A percentile compares a stretch with the other conserved stretches of the same genome.
phyloP scores from a whole-genome alignment of 2,888 invertebrate species.

The Portevinia maculata region DNA sequence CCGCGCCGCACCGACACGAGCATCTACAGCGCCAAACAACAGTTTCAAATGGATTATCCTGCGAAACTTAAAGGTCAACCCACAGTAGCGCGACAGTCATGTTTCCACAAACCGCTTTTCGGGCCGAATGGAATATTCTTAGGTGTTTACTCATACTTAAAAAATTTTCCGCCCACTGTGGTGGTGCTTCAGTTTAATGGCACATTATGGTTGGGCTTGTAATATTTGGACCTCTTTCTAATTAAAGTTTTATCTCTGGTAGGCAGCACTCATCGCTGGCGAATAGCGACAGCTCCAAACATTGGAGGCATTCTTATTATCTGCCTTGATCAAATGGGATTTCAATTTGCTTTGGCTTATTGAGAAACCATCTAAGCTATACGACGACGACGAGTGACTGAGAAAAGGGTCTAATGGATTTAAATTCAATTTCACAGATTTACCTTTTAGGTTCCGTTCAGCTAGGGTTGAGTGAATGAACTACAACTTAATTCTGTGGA shows the following conservation, averaged over 20 bases:
- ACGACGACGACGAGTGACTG: neutral
- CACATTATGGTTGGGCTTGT: neutral
- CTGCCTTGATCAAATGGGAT: conserved; percentile 53
- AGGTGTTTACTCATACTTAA: too few species aligned
- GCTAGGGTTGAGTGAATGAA: conserved; percentile 49
- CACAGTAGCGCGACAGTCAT: neutral
- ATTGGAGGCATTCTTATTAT: conserved; percentile 31
- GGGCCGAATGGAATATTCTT: too few species aligned
- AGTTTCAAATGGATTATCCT: conserved; percentile 63
- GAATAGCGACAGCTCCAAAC: conserved; percentile 2
- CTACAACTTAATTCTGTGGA: conserved; percentile 41
- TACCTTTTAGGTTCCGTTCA: conserved; percentile 57
- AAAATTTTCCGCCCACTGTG: neutral
- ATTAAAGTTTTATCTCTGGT: conserved; percentile 66
- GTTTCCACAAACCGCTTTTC: neutral
- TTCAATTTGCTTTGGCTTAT: conserved; percentile 62
- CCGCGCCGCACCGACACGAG: neutral
- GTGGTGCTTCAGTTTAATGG: conserved; percentile 25
- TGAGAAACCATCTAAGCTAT: conserved; percentile 1
- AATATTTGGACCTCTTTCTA: conserved; percentile 63
- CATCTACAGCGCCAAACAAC: conserved; percentile 32
- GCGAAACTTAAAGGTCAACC: conserved; percentile 50
- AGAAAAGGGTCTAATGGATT: conserved; percentile 58
- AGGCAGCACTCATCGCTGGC: conserved; percentile 23
- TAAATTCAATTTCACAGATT: conserved; percentile 73